These are phyloP conservation scores for Strongylocentrotus purpuratus DNA, from an alignment of 35 echinoderm and acorn worm genomes.

Conservation along the genomic window DNA sequence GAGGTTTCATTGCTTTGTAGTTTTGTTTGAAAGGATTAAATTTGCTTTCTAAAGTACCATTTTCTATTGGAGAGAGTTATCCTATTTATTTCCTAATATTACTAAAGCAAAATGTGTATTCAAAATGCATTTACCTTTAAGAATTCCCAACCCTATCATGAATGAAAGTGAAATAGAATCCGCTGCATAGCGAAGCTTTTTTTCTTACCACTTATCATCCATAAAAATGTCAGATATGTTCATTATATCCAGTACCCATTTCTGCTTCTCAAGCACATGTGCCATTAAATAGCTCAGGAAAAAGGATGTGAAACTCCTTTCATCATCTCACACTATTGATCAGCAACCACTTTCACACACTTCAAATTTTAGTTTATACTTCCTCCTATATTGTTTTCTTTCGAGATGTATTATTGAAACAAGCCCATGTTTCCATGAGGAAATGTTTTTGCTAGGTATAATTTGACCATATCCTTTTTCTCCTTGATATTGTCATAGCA, in stretches of 20 bases:
- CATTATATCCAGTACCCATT: not conserved
- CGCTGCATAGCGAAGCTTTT: not conserved
- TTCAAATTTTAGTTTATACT: not conserved
- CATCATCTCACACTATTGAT: not conserved
- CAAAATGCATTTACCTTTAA: too few species aligned
- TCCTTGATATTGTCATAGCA: not conserved
- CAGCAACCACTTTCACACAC: not conserved
- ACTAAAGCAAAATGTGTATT: too few species aligned
- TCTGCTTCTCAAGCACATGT: not conserved
- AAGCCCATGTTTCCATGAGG: not conserved
- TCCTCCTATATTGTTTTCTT: not conserved
- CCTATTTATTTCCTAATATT: too few species aligned
- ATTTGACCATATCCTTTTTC: slow-evolving; percentile 42
- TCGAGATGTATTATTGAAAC: not conserved
- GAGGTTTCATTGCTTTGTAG: too few species aligned
- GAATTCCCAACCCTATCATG: too few species aligned
- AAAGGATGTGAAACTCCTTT: not conserved
- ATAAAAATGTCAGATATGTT: not conserved
- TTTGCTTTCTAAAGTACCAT: too few species aligned
- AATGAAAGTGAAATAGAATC: not conserved
- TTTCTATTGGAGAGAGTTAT: too few species aligned
- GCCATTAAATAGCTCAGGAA: not conserved
- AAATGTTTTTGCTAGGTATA: slow-evolving; percentile 33
- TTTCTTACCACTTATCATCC: not conserved
- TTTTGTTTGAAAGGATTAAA: too few species aligned